A percentile compares a stretch with the other conserved stretches of the same genome.
Conservation (phyloP, 2,888 invertebrate species). For the Peribatodes rhomboidaria region DNA sequence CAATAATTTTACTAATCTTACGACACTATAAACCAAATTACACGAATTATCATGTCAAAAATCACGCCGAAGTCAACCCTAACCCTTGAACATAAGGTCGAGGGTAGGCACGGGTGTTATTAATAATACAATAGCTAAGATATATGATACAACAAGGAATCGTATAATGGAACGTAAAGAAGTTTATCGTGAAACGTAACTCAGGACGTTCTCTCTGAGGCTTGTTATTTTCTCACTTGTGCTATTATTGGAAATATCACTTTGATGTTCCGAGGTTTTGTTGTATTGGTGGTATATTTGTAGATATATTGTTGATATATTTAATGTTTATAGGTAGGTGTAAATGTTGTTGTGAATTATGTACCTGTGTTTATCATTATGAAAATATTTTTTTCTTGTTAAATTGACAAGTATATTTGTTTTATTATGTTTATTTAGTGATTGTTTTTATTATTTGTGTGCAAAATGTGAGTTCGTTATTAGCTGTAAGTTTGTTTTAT, state of each 20-base stretch:
- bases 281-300: conserved; percentile 9
- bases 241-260: conserved; percentile 32
- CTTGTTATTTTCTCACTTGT: conserved; percentile 37
- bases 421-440: too few relatives aligned
- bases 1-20: conserved; percentile 44
- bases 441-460: too few relatives aligned
- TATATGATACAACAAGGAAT: conserved; percentile 44
- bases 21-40: conserved; percentile 45
- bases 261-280: conserved; percentile 19
- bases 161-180: conserved; percentile 52
- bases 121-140: conserved; percentile 42
- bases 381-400: too few relatives aligned
- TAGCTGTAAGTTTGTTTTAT: too few relatives aligned
- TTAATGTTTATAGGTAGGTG: too few relatives aligned
- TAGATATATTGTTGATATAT: too few relatives aligned
- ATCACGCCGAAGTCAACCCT: conserved; percentile 29
- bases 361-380: too few relatives aligned
- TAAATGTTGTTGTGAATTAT: too few relatives aligned
- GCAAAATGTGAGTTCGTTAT: too few relatives aligned
- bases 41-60: conserved; percentile 31
- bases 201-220: conserved; percentile 35
- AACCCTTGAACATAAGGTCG: conserved; percentile 29
- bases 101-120: conserved; percentile 23
- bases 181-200: conserved; percentile 50
- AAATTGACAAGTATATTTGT: too few relatives aligned